Conservation (phyloP, 2,888 invertebrate species). For the Prenolepis imparis region DNA sequence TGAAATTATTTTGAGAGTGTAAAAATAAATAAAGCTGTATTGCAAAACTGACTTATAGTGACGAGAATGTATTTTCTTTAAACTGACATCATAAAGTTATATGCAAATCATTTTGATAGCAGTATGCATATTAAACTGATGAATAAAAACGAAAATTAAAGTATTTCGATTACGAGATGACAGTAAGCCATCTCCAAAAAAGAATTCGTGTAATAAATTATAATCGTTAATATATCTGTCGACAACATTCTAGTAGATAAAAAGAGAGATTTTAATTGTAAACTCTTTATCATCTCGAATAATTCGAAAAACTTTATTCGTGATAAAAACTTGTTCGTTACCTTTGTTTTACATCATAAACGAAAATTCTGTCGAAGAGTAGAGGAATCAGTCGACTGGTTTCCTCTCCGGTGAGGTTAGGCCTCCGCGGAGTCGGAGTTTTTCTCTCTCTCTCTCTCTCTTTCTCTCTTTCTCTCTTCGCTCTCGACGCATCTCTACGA, state of each 20-base stretch:
- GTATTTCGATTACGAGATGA: conserved; percentile 4
- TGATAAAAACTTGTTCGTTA: background rate
- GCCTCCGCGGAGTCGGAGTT: background rate
- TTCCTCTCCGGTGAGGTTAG: background rate
- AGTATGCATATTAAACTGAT: background rate
- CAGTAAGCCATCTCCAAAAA: background rate
- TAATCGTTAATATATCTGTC: background rate
- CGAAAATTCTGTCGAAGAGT: background rate
- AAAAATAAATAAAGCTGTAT: background rate
- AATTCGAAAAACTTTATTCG: background rate
- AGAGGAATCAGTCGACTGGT: too few relatives aligned
- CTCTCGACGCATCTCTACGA: background rate
- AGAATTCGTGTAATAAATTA: background rate
- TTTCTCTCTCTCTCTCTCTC: too few relatives aligned
- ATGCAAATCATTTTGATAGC: background rate
- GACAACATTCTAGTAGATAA: background rate
- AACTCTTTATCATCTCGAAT: background rate
- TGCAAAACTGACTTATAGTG: background rate
- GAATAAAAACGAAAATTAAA: background rate
- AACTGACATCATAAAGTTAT: background rate
- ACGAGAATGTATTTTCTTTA: background rate
- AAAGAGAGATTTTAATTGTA: background rate
- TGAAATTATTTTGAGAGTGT: background rate
- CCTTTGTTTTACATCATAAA: background rate
- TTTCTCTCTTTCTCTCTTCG: too few relatives aligned